Evolutionary conservation across 2,113 vertebrate genomes (phyloP).

Genomic region (Oxygymnocypris stewartii): DNA sequence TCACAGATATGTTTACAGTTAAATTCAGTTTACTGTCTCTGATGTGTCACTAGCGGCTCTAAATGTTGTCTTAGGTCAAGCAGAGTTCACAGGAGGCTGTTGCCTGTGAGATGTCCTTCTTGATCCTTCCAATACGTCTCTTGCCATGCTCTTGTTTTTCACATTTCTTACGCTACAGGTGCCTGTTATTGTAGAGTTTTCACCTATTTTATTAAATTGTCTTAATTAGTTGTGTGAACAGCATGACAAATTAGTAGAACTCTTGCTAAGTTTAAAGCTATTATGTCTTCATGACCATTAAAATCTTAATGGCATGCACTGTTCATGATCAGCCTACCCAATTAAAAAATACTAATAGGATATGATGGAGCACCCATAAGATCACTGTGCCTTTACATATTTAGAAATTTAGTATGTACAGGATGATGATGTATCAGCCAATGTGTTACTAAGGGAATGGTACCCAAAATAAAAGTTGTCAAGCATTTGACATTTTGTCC

Average conservation of each 20-base stretch:
- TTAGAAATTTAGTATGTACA: no score
- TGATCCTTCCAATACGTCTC: neutral
- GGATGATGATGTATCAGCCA: neutral
- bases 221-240: neutral
- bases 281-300: neutral
- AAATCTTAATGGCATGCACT: neutral
- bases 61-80: neutral
- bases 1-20: neutral
- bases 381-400: neutral
- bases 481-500: no score
- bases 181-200: neutral
- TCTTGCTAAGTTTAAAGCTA: neutral
- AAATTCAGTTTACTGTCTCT: neutral
- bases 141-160: neutral
- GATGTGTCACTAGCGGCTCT: neutral
- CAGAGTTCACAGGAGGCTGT: neutral
- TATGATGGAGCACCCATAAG: neutral
- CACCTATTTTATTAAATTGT: neutral
- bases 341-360: neutral
- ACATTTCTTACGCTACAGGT: neutral
- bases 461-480: no score
- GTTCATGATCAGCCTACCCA: neutral
- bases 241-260: neutral
- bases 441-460: neutral
- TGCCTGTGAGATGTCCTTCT: neutral